Evolutionary conservation across 2,797 vertebrate genomes (phyloP).

Genomic region (Cirrhinus molitorella): DNA sequence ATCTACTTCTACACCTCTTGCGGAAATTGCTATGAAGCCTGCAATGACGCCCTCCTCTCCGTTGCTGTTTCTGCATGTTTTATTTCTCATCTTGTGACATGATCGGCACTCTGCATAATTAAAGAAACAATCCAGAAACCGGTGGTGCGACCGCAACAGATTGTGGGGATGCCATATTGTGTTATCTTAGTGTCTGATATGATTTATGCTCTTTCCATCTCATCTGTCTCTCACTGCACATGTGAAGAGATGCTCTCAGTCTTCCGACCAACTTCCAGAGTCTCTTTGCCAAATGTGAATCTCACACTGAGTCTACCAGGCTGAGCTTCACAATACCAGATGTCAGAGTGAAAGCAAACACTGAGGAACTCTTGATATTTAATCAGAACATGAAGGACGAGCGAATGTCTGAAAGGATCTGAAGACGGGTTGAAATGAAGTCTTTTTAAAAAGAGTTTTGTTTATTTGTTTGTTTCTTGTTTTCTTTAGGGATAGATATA

Average conservation of each 20-base stretch:
- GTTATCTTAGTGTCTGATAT: conserved; percentile 16
- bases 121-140: conserved; percentile 6
- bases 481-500: background rate
- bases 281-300: conserved; percentile 47
- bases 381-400: conserved; percentile 71
- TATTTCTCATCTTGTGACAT: background rate
- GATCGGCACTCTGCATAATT: background rate
- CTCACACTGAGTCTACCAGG: conserved; percentile 55
- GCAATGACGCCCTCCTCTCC: background rate
- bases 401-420: conserved; percentile 65
- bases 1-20: background rate
- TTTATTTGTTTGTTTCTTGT: background rate
- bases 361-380: conserved; percentile 63
- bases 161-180: conserved; percentile 8
- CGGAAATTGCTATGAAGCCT: background rate
- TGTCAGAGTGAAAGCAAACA: conserved; percentile 66
- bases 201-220: conserved; percentile 10
- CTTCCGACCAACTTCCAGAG: conserved; percentile 16
- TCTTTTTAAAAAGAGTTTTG: conserved; percentile 29
- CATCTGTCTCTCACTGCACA: conserved; percentile 61
- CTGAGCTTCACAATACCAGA: conserved; percentile 72
- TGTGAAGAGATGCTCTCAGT: conserved; percentile 67
- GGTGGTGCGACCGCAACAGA: background rate
- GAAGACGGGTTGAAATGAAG: conserved; percentile 58
- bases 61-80: background rate